Evolutionary conservation across 2,797 vertebrate species (phyloP), one percentile per base, ranked within the genome.

Genomic region (Pangasius macronema): DNA sequence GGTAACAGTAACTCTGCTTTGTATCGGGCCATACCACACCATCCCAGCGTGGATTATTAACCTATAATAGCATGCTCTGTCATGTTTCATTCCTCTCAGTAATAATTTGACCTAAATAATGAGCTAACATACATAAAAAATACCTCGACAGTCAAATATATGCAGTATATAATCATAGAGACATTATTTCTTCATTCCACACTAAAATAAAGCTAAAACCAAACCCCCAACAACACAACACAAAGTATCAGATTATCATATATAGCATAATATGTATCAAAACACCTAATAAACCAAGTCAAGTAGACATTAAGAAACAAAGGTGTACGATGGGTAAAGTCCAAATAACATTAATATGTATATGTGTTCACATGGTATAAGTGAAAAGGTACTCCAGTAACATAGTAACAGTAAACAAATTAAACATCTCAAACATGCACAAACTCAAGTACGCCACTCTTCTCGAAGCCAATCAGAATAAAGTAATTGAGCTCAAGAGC

Each of bases 401-500:
- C 65, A 72, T 61, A 75, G 80, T 79, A 82, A 82, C 82, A 67
- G 59, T 89, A 85, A 89, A 81, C 83, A 89, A 87, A 89, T 87
- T 70, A 85, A 63, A 68, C 61, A 75, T 85, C 76, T 81, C 16
- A 42, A 42, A 65, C 68, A 70, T 70, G 84, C 87, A 85, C 55
- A 82, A 59, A 81, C 73, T 88, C 81, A 83, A 90, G 75, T 82
- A 87, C 85, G 81, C 46, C 18, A 68, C 85, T 83, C 82, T 90
- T 84, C 82, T 85, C 57, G n/a, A 81, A 84, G 83, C 68, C 85
- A 86, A 88, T 90, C 87, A 73, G 68, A 80, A 84, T 46, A 86
- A 85, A 85, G 63, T 85, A 86, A 91, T 88, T 91, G 85, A 89
- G 89, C 72, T 89, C 80, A 89, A 85, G 89, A 84, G 88, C 84